Evolutionary conservation across 2,888 invertebrate species (phyloP), one percentile per base, ranked within the genome.

Genomic region (Nemotelus nigrinus): DNA sequence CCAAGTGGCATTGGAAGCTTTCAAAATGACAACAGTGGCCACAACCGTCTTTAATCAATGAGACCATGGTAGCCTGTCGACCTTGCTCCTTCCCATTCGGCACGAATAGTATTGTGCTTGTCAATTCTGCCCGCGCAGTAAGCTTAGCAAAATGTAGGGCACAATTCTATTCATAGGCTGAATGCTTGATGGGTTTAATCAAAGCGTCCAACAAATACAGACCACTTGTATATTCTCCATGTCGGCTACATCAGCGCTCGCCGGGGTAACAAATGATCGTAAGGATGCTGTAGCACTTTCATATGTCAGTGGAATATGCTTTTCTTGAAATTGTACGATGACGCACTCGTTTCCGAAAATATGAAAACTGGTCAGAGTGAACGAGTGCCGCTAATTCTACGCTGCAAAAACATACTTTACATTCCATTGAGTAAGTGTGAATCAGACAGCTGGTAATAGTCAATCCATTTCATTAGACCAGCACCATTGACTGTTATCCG

Each of bases 221-320:
- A 8, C 43, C 47, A 6, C 65, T 65, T 65, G 65, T 65, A n/a
- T 45, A 41, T 45, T 47, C 65, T 65, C 43, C n/a, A 65, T 10
- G 44, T 65, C 47, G 47, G 7, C 65, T 6, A 8, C 10, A n/a
- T 47, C 10, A 45, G 47, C n/a, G 65, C 10, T 47, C 3, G 65
- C 4, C 43, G 7, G 44, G 44, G 2, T 65, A 45, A 47, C 47
- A 45, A 47, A 65, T 65, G 47, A 65, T 65, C 25, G 7, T 7
- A 47, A 65, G 65, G 39, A 65, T 65, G 44, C 10, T 47, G 44
- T 10, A 8, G n/a, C n/a, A 65, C 65, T 65, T 47, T 8, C 4
- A 65, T 25, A 43, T 47, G 65, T 65, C 65, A 65, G 10, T 45
- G 10, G 47, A 65, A 65, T 39, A 65, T n/a, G n/a, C 43, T 47